Percentiles rank a stretch among this genome's conserved stretches.
Evolutionary conservation across 92 coral and sea anemone species (phyloP).

Genomic region (Diadumene lineata): DNA sequence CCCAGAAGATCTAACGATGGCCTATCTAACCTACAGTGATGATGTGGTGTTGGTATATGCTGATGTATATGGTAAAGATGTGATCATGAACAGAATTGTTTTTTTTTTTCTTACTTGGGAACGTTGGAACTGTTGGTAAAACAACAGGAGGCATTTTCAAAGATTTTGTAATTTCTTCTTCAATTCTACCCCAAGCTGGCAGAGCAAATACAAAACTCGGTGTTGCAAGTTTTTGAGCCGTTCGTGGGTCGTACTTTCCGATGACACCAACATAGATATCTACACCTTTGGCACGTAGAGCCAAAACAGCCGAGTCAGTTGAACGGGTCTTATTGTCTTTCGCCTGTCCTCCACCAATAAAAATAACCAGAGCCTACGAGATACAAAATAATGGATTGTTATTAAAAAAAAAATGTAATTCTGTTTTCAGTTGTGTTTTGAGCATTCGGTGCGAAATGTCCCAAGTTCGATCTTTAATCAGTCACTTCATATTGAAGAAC

Average conservation of each 20-base stretch:
- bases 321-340: constrained; percentile 29
- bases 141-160: constrained; percentile 1
- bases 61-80: too few relatives aligned
- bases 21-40: too few relatives aligned
- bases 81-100: too few relatives aligned
- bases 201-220: constrained; percentile 26
- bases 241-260: constrained; percentile 41
- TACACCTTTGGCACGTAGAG: constrained; percentile 30
- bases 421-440: too few relatives aligned
- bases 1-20: too few relatives aligned
- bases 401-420: too few relatives aligned
- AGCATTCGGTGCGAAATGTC: too few relatives aligned
- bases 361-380: constrained; percentile 50
- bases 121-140: constrained; percentile 1
- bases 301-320: constrained; percentile 15
- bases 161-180: constrained; percentile 39
- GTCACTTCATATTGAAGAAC: too few relatives aligned
- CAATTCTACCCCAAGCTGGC: constrained; percentile 14
- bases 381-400: too few relatives aligned
- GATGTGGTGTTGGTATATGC: too few relatives aligned
- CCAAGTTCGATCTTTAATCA: too few relatives aligned
- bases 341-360: constrained; percentile 51
- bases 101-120: constrained; percentile 37
- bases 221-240: constrained; percentile 32
- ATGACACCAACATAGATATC: constrained; percentile 42